A percentile compares a stretch with the other conserved stretches of the same genome.
Evolutionary conservation across 2,113 vertebrate genomes (phyloP).

Genomic region (Chionodraco myersi): DNA sequence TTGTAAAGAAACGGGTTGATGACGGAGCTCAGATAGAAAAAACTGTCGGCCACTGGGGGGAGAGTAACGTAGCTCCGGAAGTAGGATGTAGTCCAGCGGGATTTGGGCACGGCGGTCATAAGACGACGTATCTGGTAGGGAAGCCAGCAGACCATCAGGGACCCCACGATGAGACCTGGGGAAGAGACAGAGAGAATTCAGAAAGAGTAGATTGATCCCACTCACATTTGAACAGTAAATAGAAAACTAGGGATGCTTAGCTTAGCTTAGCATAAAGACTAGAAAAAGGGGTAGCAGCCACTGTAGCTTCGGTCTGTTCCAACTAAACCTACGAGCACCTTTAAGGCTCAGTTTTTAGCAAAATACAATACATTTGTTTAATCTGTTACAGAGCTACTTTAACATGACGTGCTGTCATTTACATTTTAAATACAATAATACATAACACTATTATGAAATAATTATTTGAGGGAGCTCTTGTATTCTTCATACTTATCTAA

Average conservation of each 20-base stretch:
- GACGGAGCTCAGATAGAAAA: slow-evolving; percentile 97
- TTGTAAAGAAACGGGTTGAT: slow-evolving; percentile 96
- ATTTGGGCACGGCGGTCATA: slow-evolving; percentile 90
- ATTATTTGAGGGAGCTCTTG: no score
- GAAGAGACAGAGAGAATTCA: not conserved
- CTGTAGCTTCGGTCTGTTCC: not conserved
- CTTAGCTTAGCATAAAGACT: not conserved
- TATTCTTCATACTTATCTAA: not conserved
- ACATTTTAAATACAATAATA: no score
- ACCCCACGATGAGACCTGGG: slow-evolving; percentile 90
- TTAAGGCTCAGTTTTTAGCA: not conserved
- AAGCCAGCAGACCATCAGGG: slow-evolving; percentile 91
- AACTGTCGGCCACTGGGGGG: slow-evolving; percentile 88
- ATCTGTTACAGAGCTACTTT: no score
- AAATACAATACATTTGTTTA: not conserved
- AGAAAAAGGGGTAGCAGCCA: not conserved
- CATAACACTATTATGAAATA: no score
- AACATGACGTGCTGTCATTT: no score
- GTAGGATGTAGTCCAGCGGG: slow-evolving; percentile 85
- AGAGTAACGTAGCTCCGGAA: slow-evolving; percentile 87
- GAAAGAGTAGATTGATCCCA: not conserved
- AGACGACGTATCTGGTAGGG: slow-evolving; percentile 93
- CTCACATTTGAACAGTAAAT: not conserved
- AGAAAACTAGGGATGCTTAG: not conserved
- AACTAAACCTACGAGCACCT: not conserved